Base-by-base conservation (phyloP, 2,797 vertebrate species). In the Thamnophis elegans region DNA sequence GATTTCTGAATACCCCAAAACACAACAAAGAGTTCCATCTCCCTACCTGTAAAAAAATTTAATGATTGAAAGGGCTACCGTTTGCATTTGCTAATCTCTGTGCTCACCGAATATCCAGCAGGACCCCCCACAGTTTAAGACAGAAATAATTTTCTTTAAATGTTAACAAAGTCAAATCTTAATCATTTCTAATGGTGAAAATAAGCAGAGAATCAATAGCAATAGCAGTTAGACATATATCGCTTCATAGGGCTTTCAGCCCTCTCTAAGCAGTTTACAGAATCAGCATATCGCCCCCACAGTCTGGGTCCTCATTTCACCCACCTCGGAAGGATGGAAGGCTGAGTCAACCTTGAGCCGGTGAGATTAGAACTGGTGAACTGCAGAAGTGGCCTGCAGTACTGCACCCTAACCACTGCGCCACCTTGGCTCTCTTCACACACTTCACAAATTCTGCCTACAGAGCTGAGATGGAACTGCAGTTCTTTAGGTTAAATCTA, bases 401-500 rank as follows among this genome's bases (percentile, higher is more conserved):
- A n/a, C n/a, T n/a, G n/a, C n/a, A n/a, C n/a, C n/a, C n/a, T n/a
- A n/a, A n/a, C n/a, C n/a, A n/a, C n/a, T n/a, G n/a, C n/a, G n/a
- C n/a, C n/a, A n/a, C n/a, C n/a, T n/a, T n/a, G n/a, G n/a, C n/a
- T n/a, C n/a, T n/a, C n/a, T n/a, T n/a, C 58, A 51, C 65, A 62
- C n/a, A 60, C 1, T 73, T 54, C 62, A 47, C 55, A 90, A 58
- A 68, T 60, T 90, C 36, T 91, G n/a, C 62, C 56, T 47, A 91
- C 89, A 20, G 2, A 53, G 47, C 54, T 82, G 56, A 88, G 36
- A 62, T 1, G 5, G 73, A 91, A 78, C 25, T 88, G 85, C 28
- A 53, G 10, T 90, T 96, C 87, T 92, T 93, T 90, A 42, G 47
- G 78, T 91, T 88, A 93, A 94, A 94, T 96, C 85, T 88, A 11